Evolutionary conservation across 2,113 vertebrate genomes (phyloP), one percentile per base, ranked within the genome.

Genomic region (Marmota monax): DNA sequence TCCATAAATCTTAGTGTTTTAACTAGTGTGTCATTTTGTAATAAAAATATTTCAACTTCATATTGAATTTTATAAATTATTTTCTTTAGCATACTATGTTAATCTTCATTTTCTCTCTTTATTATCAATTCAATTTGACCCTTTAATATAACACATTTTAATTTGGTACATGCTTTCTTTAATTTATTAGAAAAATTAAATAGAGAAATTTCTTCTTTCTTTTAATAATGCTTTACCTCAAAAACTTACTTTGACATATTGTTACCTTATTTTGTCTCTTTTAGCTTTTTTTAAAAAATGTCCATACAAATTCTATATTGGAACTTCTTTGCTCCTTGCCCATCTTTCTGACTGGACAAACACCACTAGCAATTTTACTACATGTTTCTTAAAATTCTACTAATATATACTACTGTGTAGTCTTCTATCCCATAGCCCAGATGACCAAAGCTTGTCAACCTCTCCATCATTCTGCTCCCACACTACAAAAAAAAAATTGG

Each of bases 181-280:
- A 72, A 88, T n/a, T 78, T 94, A 78, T 96, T 58, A 58, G 2
- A 72, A 96, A 94, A 82, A 4, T 14, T 78, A 63, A 25, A 70
- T 5, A 80, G 4, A 93, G 13, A 89, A 78, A 76, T 65, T 65
- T 78, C 42, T 20, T 86, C 45, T 63, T 80, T 96, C 53, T 13
- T 65, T 7, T 61, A 91, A 34, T 77, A 93, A 84, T 67, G 69
- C 3, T 11, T 88, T 79, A 79, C 37, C 9, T 76, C 56, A 82
- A 39, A 92, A 32, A 58, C 0, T 67, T 34, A 76, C 80, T 79
- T 95, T 90, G 67, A 53, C 32, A 69, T 45, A 74, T n/a, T 7
- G 48, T 79, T 70, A 87, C 29, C 32, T 70, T 63, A 4, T 63
- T 72, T 85, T 42, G 56, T 37, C 12, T 25, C 39, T 63, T 79